phyloP scores from a whole-genome alignment of 1,140 invertebrate genomes.

The Steinernema khuongi region DNA sequence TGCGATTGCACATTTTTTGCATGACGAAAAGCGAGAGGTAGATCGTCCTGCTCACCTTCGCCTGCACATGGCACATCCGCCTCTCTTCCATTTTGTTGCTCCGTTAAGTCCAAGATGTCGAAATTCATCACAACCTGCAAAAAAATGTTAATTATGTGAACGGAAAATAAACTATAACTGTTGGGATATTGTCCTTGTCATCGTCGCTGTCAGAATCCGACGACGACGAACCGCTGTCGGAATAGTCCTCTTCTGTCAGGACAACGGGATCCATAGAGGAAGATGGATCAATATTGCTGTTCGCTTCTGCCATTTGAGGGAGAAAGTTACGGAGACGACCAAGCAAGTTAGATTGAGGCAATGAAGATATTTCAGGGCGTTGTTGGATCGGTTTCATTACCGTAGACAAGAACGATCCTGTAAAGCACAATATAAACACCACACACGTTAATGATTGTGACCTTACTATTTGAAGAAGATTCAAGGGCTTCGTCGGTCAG shows the following conservation, averaged over 20 bases:
- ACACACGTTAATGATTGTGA: background rate
- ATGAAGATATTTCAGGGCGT: background rate
- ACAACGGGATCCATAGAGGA: too few species aligned
- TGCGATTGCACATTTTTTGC: too few species aligned
- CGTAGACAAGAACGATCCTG: background rate
- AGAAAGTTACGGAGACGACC: background rate
- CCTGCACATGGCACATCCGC: background rate
- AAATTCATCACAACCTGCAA: background rate
- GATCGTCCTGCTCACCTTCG: too few species aligned
- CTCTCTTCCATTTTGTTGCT: background rate
- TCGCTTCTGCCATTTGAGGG: background rate
- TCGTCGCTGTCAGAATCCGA: background rate
- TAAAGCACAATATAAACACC: background rate
- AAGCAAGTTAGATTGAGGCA: background rate
- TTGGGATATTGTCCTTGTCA: too few species aligned
- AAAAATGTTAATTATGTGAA: background rate
- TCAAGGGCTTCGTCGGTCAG: background rate
- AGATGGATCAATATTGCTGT: background rate
- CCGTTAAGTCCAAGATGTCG: background rate
- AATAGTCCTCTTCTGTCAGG: background rate
- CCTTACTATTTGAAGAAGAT: background rate
- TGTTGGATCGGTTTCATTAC: background rate
- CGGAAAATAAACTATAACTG: too few species aligned
- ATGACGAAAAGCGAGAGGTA: too few species aligned
- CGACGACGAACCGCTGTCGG: background rate